phyloP scores from a whole-genome alignment of 2,888 invertebrate genomes.

The Anthophora plumipes region DNA sequence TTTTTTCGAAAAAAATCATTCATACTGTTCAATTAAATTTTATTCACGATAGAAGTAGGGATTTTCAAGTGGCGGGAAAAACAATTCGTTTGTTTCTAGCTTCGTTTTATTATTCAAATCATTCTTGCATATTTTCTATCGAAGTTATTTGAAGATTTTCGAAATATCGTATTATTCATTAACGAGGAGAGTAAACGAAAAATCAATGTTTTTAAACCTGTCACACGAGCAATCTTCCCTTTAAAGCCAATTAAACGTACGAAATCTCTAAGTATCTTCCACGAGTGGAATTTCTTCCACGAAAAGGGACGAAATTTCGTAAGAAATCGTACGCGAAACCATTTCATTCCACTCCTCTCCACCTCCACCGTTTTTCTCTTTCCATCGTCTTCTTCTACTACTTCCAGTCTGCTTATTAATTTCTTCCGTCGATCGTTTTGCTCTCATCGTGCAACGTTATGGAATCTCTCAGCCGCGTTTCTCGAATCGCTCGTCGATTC shows the following conservation, averaged over 20 bases:
- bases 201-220: no score
- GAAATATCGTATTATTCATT: no score
- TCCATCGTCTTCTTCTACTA: conserved; percentile 19
- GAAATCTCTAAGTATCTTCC: neutral
- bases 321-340: conserved; percentile 29
- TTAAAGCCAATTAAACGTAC: conserved; percentile 19
- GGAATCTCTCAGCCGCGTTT: conserved; percentile 72
- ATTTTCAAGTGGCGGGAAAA: no score
- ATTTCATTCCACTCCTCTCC: conserved; percentile 1
- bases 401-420: conserved; percentile 67
- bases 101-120: no score
- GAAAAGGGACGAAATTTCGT: conserved; percentile 9
- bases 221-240: no score
- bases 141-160: no score
- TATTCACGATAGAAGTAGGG: no score
- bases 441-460: conserved; percentile 69
- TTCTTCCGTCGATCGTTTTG: conserved; percentile 65
- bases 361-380: conserved; percentile 18
- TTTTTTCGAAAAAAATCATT: no score
- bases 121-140: no score
- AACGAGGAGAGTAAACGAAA: no score
- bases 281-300: neutral
- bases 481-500: conserved; percentile 72
- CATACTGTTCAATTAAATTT: no score
- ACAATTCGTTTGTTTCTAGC: no score